phyloP scores from a whole-genome alignment of 2,888 invertebrate genomes.

The Chrysomela aeneicollis region DNA sequence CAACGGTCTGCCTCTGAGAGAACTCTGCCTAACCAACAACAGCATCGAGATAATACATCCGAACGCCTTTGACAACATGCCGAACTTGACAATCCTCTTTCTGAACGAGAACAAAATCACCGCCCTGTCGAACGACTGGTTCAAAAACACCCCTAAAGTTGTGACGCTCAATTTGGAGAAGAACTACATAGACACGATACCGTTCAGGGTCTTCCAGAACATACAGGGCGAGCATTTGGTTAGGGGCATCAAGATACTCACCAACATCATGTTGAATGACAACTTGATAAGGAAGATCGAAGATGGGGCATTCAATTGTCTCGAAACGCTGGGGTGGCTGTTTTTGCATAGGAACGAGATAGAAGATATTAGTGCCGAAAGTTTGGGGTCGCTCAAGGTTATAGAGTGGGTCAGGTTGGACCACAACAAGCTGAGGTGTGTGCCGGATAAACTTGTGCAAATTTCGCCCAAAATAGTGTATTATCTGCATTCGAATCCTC shows the following conservation, averaged over 20 bases:
- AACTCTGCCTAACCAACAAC: slow-evolving; percentile 46
- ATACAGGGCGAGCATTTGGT: slow-evolving; percentile 43
- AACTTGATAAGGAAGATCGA: slow-evolving; percentile 48
- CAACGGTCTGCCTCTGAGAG: slow-evolving; percentile 43
- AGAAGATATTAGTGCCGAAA: slow-evolving; percentile 45
- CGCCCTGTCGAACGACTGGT: slow-evolving; percentile 47
- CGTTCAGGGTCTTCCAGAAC: slow-evolving; percentile 45
- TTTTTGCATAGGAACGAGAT: slow-evolving; percentile 49
- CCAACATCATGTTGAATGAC: slow-evolving; percentile 46
- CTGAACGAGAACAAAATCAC: slow-evolving; percentile 50
- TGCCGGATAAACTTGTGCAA: slow-evolving; percentile 50
- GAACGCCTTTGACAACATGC: slow-evolving; percentile 49
- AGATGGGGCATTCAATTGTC: slow-evolving; percentile 47
- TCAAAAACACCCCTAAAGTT: slow-evolving; percentile 47
- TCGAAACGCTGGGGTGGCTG: slow-evolving; percentile 48
- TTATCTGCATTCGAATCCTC: slow-evolving; percentile 53
- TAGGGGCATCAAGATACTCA: slow-evolving; percentile 37
- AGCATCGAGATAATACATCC: slow-evolving; percentile 47
- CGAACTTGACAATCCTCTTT: slow-evolving; percentile 46
- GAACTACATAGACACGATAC: slow-evolving; percentile 46
- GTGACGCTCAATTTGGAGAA: slow-evolving; percentile 46
- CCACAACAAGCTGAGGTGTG: slow-evolving; percentile 50
- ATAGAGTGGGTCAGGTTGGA: slow-evolving; percentile 54
- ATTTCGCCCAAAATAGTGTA: slow-evolving; percentile 53
- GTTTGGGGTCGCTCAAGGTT: slow-evolving; percentile 48